Evolutionary conservation across 2,113 vertebrate genomes (phyloP).

Genomic region (Aptenodytes patagonicus): DNA sequence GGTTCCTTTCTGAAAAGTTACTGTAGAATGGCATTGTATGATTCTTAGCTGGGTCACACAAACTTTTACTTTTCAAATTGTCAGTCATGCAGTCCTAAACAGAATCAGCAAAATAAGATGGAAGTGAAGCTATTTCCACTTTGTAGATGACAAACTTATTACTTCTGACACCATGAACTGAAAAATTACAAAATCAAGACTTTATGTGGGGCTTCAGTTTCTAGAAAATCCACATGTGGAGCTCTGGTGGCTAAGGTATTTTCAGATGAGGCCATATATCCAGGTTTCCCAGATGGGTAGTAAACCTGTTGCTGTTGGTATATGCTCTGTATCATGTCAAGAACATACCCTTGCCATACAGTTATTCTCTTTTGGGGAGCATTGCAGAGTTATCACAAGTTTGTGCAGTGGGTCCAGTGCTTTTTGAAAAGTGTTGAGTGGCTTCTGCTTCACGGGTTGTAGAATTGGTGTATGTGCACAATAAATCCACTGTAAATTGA

Average conservation of each 20-base stretch:
- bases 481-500: neutral
- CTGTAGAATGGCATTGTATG: neutral
- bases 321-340: neutral
- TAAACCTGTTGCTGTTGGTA: neutral
- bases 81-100: neutral
- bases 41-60: neutral
- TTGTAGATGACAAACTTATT: neutral
- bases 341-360: neutral
- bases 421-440: neutral
- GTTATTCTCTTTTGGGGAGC: neutral
- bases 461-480: neutral
- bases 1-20: neutral
- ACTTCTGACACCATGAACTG: neutral
- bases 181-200: neutral
- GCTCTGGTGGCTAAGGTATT: neutral
- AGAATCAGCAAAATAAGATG: neutral
- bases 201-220: neutral
- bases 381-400: neutral
- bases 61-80: neutral
- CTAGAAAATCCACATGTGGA: neutral
- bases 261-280: neutral
- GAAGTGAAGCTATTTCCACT: neutral
- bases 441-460: neutral
- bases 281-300: neutral
- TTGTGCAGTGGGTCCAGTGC: neutral